These are phyloP conservation scores for Scartelaos histophorus DNA, from an alignment of 2,113 vertebrate species.

Conservation along the genomic window DNA sequence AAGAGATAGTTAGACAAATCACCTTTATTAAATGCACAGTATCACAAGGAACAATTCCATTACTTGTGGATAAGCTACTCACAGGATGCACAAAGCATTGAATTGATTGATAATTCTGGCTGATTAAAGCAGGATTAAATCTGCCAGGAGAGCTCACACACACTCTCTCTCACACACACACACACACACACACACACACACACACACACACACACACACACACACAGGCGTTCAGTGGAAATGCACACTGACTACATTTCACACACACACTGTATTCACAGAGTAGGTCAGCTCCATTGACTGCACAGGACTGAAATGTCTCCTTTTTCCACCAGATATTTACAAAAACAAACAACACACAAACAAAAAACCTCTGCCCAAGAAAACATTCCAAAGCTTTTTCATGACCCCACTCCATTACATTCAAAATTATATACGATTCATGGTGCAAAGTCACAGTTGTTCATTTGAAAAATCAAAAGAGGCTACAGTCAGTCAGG, in stretches of 20 bases:
- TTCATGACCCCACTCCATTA: slow-evolving; percentile 65
- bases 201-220: slow-evolving; percentile 41
- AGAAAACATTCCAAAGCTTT: slow-evolving; percentile 75
- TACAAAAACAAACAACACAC: slow-evolving; percentile 52
- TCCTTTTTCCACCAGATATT: slow-evolving; percentile 64
- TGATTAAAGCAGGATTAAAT: slow-evolving; percentile 91
- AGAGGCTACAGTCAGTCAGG: slow-evolving; percentile 69
- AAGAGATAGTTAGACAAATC: slow-evolving; percentile 83
- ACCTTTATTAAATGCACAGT: slow-evolving; percentile 98
- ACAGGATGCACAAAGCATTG: slow-evolving; percentile 95
- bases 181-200: slow-evolving; percentile 48
- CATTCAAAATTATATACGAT: slow-evolving; percentile 81
- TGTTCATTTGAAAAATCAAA: slow-evolving; percentile 75
- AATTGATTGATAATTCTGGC: slow-evolving; percentile 80
- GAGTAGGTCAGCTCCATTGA: slow-evolving; percentile 66
- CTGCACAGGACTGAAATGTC: slow-evolving; percentile 68
- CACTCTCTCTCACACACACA: slow-evolving; percentile 53
- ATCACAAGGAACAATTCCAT: slow-evolving; percentile 97
- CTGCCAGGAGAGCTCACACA: slow-evolving; percentile 83
- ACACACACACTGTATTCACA: slow-evolving; percentile 57
- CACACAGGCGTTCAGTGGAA: slow-evolving; percentile 29
- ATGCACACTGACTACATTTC: slow-evolving; percentile 59
- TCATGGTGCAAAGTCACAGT: slow-evolving; percentile 88
- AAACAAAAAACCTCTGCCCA: slow-evolving; percentile 4
- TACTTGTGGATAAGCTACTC: slow-evolving; percentile 94